Evolutionary conservation across 2,113 vertebrate species (phyloP).

Genomic region (Dicerorhinus sumatrensis): DNA sequence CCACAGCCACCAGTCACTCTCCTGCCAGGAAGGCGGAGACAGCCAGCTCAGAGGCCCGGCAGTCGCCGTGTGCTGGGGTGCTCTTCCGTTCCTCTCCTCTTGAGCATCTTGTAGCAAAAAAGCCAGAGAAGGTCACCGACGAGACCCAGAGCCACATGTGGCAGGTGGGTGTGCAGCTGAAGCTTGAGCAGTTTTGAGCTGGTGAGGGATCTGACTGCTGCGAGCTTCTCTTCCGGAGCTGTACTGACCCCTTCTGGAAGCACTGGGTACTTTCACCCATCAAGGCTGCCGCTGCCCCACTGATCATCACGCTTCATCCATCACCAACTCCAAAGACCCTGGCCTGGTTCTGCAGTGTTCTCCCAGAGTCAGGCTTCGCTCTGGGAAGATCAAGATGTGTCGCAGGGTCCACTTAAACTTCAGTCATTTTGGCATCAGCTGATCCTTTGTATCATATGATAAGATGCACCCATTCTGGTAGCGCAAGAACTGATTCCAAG

Average conservation of each 20-base stretch:
- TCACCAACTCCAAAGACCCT: constrained; percentile 55
- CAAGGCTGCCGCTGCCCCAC: constrained; percentile 57
- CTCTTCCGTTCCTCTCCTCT: not conserved
- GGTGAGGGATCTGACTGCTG: not conserved
- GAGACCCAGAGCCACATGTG: not conserved
- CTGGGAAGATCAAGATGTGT: not conserved
- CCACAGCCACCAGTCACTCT: not conserved
- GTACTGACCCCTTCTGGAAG: constrained; percentile 58
- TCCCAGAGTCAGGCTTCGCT: constrained; percentile 58
- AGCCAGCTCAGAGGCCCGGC: rapidly evolving
- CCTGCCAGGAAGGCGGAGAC: too few relatives aligned
- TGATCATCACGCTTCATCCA: constrained; percentile 26
- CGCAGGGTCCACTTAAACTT: rapidly evolving
- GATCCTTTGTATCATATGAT: not conserved
- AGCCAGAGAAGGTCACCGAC: not conserved
- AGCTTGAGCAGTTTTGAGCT: not conserved
- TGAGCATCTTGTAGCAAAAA: not conserved
- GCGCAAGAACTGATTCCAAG: constrained; percentile 67
- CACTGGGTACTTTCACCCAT: not conserved
- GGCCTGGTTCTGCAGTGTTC: constrained; percentile 36
- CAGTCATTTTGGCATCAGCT: not conserved
- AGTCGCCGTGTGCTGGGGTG: not conserved
- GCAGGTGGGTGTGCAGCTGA: not conserved
- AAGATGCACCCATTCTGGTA: not conserved
- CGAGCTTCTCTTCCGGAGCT: not conserved